A percentile compares a stretch with the other conserved stretches of the same genome.
Evolutionary conservation across 2,888 invertebrate species (phyloP).

Genomic region (Drosophila stalkeri): DNA sequence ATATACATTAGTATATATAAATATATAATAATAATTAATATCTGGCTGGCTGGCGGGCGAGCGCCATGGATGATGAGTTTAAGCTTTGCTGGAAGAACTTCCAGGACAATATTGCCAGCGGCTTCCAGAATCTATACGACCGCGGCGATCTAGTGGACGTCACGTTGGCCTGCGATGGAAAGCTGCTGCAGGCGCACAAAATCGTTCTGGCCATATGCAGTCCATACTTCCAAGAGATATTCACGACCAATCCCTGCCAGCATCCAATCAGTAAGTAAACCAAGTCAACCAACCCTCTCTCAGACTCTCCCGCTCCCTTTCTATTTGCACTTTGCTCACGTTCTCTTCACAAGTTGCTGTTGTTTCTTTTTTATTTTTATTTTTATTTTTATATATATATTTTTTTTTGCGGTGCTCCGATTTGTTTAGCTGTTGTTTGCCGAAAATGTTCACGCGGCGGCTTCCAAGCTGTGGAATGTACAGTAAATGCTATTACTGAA

Average conservation of each 20-base stretch:
- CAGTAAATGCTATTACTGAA: background rate
- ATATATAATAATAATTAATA: background rate
- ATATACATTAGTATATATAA: background rate
- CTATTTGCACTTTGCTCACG: slow-evolving; percentile 18
- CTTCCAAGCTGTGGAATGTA: slow-evolving; percentile 7
- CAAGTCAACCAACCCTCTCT: background rate
- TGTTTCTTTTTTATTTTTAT: background rate
- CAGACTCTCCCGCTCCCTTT: background rate
- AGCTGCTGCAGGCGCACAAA: slow-evolving; percentile 86
- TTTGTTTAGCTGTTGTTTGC: slow-evolving; percentile 44
- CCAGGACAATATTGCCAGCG: slow-evolving; percentile 85
- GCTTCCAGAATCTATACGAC: slow-evolving; percentile 85
- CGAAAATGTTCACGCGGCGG: slow-evolving; percentile 46
- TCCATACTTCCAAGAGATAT: slow-evolving; percentile 86
- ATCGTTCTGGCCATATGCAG: slow-evolving; percentile 86
- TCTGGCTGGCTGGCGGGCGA: slow-evolving; percentile 30
- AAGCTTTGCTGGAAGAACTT: slow-evolving; percentile 86
- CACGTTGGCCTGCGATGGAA: slow-evolving; percentile 86
- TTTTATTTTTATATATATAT: too few species aligned
- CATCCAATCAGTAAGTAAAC: slow-evolving; percentile 85
- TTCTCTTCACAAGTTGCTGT: slow-evolving; percentile 28
- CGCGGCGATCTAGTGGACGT: slow-evolving; percentile 86
- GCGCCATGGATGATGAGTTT: slow-evolving; percentile 85
- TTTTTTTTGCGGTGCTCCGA: slow-evolving; percentile 22
- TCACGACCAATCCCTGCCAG: slow-evolving; percentile 85